phyloP scores from a whole-genome alignment of 2,797 vertebrate species.

The Amphiprion clarkii region DNA sequence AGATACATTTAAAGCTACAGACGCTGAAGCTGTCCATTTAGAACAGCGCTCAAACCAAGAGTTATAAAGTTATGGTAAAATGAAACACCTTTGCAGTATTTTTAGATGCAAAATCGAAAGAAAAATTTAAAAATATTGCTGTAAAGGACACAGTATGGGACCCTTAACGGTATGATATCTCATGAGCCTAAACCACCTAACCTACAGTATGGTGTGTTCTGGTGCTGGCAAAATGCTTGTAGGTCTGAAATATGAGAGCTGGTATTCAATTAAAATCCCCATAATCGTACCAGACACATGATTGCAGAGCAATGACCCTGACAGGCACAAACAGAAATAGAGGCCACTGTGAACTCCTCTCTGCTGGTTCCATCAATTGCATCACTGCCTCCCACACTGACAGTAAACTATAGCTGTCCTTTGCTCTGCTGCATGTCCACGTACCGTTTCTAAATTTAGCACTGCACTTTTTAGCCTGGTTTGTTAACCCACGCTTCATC shows the following conservation, averaged over 20 bases:
- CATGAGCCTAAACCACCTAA: too few relatives aligned
- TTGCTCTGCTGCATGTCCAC: slow-evolving; percentile 30
- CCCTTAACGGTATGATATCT: too few relatives aligned
- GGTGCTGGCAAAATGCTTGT: not conserved
- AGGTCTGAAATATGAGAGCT: slow-evolving; percentile 7
- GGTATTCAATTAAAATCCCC: too few relatives aligned
- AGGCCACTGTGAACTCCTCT: slow-evolving; percentile 8
- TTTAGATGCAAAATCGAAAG: too few relatives aligned
- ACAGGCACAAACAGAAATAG: slow-evolving; percentile 12
- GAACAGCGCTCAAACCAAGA: too few relatives aligned
- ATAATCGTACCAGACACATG: not conserved
- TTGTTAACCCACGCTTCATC: slow-evolving; percentile 39
- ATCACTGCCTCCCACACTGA: not conserved
- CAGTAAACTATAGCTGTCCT: slow-evolving; percentile 22
- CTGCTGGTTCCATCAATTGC: not conserved
- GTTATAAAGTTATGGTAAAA: too few relatives aligned
- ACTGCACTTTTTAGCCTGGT: slow-evolving; percentile 21
- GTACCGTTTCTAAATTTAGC: slow-evolving; percentile 68
- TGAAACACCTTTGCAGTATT: too few relatives aligned
- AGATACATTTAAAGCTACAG: too few relatives aligned
- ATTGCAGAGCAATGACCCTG: not conserved
- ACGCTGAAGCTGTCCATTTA: too few relatives aligned
- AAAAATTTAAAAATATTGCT: too few relatives aligned
- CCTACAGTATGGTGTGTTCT: too few relatives aligned
- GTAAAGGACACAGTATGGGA: too few relatives aligned